Percentiles rank a stretch among this genome's conserved stretches.
phyloP scores from a whole-genome alignment of 1,140 invertebrate genomes.

The Camponotus vicinus region DNA sequence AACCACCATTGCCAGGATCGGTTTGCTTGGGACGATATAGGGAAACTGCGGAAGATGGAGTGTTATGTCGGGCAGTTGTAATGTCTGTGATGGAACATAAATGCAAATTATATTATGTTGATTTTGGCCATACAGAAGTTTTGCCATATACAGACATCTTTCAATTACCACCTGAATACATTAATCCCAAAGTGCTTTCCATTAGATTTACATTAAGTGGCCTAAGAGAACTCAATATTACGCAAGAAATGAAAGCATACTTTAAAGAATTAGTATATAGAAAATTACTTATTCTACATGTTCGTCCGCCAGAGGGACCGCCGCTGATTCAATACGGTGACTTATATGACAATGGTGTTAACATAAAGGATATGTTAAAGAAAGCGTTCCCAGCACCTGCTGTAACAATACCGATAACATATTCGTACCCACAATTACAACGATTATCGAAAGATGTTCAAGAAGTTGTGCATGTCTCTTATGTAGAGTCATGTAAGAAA shows the following conservation, averaged over 20 bases:
- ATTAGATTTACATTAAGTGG: conserved; percentile 91
- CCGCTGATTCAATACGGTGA: conserved; percentile 91
- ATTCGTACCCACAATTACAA: conserved; percentile 84
- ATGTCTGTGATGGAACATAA: conserved; percentile 88
- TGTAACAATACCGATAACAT: conserved; percentile 77
- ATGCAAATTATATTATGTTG: conserved; percentile 91
- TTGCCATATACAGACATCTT: conserved; percentile 90
- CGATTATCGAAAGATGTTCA: conserved; percentile 79
- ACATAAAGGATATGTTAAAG: conserved; percentile 86
- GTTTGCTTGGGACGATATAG: conserved; percentile 90
- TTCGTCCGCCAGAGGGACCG: conserved; percentile 89
- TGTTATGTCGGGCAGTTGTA: conserved; percentile 91
- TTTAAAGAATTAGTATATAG: conserved; percentile 90
- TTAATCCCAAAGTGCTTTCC: conserved; percentile 90
- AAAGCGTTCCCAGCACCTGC: conserved; percentile 80
- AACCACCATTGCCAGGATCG: conserved; percentile 89
- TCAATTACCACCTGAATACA: conserved; percentile 90
- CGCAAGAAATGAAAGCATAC: conserved; percentile 89
- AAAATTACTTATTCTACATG: conserved; percentile 88
- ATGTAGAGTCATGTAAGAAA: conserved; percentile 89
- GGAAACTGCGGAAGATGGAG: conserved; percentile 88
- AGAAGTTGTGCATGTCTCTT: conserved; percentile 89
- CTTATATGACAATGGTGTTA: conserved; percentile 87
- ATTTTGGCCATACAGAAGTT: conserved; percentile 92
- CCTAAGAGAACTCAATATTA: conserved; percentile 89